A percentile compares a stretch with the other conserved stretches of the same genome.
Conservation (phyloP, 2,888 invertebrate species). For the Calliopum simillimum region DNA sequence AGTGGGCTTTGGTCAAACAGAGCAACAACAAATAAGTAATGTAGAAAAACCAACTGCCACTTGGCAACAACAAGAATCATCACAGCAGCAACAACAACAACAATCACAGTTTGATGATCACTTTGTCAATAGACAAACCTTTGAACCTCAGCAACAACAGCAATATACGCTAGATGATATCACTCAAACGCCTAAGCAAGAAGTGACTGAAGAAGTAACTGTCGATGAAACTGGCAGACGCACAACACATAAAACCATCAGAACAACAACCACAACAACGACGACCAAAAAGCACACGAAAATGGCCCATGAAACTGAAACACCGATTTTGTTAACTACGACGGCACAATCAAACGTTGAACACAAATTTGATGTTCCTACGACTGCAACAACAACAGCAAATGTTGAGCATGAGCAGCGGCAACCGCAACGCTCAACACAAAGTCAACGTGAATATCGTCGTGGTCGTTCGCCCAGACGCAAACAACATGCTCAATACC, state of each 20-base stretch:
- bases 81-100: constrained; percentile 44
- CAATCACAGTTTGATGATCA: constrained; percentile 42
- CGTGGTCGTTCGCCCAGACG: constrained; percentile 61
- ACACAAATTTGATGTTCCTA: constrained; percentile 42
- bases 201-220: constrained; percentile 35
- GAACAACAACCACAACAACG: constrained; percentile 35
- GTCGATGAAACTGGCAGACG: constrained; percentile 36
- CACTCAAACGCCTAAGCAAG: neutral
- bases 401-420: constrained; percentile 39
- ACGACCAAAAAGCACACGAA: constrained; percentile 3
- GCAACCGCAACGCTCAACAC: constrained; percentile 31
- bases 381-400: neutral
- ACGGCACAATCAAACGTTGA: neutral
- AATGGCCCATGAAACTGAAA: constrained; percentile 3
- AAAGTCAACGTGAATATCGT: constrained; percentile 45
- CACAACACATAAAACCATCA: constrained; percentile 37
- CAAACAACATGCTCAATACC: constrained; percentile 37
- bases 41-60: constrained; percentile 44
- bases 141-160: constrained; percentile 22
- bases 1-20: constrained; percentile 54
- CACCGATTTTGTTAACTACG: neutral
- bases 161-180: constrained; percentile 37
- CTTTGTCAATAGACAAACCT: constrained; percentile 37
- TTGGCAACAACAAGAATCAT: constrained; percentile 33
- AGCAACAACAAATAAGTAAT: constrained; percentile 45